Evolutionary conservation across 1,140 invertebrate species (phyloP).

Genomic region (Rhyacophila brunnea): DNA sequence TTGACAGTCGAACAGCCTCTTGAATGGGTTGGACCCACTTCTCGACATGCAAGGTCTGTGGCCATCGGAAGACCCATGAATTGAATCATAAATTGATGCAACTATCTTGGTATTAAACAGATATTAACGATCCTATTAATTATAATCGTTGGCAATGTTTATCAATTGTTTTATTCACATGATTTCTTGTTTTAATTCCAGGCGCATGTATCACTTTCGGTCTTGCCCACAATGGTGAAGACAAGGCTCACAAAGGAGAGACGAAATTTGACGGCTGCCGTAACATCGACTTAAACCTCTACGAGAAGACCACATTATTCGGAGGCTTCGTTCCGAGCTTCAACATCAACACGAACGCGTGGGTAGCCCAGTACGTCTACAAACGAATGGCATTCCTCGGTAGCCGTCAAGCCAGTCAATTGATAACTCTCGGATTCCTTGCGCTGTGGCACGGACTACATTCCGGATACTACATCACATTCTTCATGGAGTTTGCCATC

Average conservation of each 20-base stretch:
- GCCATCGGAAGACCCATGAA: no score
- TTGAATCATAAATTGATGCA: no score
- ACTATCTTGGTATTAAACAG: no score
- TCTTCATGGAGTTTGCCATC: conserved; percentile 88
- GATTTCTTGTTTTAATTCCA: conserved; percentile 40
- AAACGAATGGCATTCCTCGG: conserved; percentile 89
- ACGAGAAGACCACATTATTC: conserved; percentile 79
- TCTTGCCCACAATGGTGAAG: conserved; percentile 77
- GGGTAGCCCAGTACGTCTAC: conserved; percentile 89
- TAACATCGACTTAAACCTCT: conserved; percentile 76
- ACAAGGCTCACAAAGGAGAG: conserved; percentile 54
- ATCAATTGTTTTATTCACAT: no score
- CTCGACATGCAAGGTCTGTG: no score
- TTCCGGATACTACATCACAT: conserved; percentile 88
- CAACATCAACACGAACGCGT: conserved; percentile 92
- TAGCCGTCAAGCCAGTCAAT: conserved; percentile 81
- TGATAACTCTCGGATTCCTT: conserved; percentile 78
- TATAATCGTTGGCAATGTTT: no score
- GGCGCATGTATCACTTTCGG: conserved; percentile 64
- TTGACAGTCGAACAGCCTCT: no score
- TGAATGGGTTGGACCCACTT: no score
- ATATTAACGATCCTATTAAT: no score
- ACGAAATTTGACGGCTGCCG: conserved; percentile 80
- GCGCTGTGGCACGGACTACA: conserved; percentile 93
- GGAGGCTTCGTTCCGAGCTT: conserved; percentile 84